Evolutionary conservation across 2,888 invertebrate genomes (phyloP), one percentile per base, ranked within the genome.

Genomic region (Scelioninae gen. 2): DNA sequence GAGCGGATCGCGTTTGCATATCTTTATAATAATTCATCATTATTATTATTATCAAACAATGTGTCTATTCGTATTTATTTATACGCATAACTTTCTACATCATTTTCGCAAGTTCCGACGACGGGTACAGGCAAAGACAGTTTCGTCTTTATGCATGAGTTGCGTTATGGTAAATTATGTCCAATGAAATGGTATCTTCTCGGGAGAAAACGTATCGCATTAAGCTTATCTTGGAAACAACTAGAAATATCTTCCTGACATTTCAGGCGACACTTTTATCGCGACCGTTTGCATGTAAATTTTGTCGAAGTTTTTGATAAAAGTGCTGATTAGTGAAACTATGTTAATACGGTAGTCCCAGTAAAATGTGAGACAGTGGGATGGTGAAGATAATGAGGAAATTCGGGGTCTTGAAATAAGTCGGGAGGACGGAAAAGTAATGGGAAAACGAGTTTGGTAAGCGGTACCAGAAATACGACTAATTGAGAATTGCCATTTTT

Each of bases 131-230:
- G 11, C 7, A 22, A 10, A 45, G 13, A 2, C 18, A 18, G 5
- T 9, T 7, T 50, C 19, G 33, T 41, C 39, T 39, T 28, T 25
- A 60, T 60, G 46, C 46, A 60, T 60, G 58, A 60, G 58, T 60
- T 60, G 58, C 58, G 46, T 45, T 46, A 46, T 46, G 37, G 9
- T 46, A 46, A 60, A 33, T 60, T 55, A 55, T 16, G 52, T 13
- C 45, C 33, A 35, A 22, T 28, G 22, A 16, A 41, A 50, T 37
- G 63, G n/a, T n/a, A n/a, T n/a, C n/a, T 52, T 45, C n/a, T 25
- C 22, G 16, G n/a, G 41, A 35, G 63, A 50, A 63, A 63, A 52
- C 50, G 52, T 63, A 63, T 53, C 50, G 16, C n/a, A 16, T 2
- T 31, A 25, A 50, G 39, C 22, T 28, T 50, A 46, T 61, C 46